Evolutionary conservation across 2,888 invertebrate genomes (phyloP), one percentile per base, ranked within the genome.

Genomic region (Cecidostiba fungosa): DNA sequence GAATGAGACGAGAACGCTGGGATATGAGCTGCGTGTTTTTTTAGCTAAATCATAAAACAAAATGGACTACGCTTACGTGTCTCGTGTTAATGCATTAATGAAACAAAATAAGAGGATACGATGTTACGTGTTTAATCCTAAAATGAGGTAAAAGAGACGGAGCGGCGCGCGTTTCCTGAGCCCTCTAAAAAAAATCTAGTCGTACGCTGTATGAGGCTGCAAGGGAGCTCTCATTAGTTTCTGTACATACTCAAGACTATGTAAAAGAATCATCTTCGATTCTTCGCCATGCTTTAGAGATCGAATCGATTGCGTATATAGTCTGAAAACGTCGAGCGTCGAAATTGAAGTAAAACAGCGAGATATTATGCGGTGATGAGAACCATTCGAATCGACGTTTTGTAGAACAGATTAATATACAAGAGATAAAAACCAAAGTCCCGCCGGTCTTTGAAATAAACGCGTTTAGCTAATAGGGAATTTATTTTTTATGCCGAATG

Each of bases 401-500:
- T n/a, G 70, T 32, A 36, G 70, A 26, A 43, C 32, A 32, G 29
- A 54, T 8, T 1, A 70, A 62, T 29, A 43, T 10, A 69, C 77
- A 72, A 8, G 59, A 29, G 43, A 43, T 77, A 74, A 70, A 82
- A 69, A 74, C 59, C 74, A 82, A 70, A 74, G 50, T 77, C 50
- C 47, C 74, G 80, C 82, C 54, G 84, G 70, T 85, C 86, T 88
- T 87, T 76, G 32, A 77, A 23, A 82, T n/a, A 70, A 82, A 47
- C 70, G 86, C 87, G 87, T 72, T 88, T 91, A 90, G 91, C 89
- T 90, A 84, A 90, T 92, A 92, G 91, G 91, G 89, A 91, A 90
- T 92, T 93, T 93, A 93, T 93, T 93, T 93, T 93, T 93, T 92
- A 93, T 91, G 92, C 90, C 89, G 88, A 91, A 89, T 87, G 88